Conservation (phyloP, 2,888 invertebrate genomes). For the Pristionchus maxplancki region DNA sequence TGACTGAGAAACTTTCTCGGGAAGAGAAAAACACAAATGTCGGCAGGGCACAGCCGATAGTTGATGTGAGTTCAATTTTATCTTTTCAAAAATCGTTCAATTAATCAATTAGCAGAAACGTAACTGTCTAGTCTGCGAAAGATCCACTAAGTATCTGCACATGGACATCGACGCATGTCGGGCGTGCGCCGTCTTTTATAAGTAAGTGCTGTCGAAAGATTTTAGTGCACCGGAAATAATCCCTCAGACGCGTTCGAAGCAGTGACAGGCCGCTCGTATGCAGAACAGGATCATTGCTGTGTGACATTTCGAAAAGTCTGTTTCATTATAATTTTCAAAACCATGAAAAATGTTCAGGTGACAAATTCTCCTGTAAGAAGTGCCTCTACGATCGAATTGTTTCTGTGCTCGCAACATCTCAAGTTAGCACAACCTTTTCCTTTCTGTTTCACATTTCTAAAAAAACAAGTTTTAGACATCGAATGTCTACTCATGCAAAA, state of each 20-base stretch:
- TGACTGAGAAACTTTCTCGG: too few relatives aligned
- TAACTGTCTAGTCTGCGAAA: background rate
- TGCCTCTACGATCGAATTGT: background rate
- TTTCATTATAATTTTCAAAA: too few relatives aligned
- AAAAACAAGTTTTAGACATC: too few relatives aligned
- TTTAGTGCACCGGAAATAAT: background rate
- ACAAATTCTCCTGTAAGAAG: background rate
- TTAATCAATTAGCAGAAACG: too few relatives aligned
- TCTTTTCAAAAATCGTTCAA: too few relatives aligned
- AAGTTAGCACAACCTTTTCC: background rate
- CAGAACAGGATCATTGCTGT: background rate
- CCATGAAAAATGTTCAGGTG: background rate
- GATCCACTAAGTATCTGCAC: background rate
- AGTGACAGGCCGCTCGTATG: background rate
- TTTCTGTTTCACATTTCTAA: too few relatives aligned
- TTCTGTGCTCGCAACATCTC: background rate
- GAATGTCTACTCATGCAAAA: too few relatives aligned
- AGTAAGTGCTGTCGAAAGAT: background rate
- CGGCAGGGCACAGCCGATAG: too few relatives aligned
- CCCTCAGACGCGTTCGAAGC: background rate
- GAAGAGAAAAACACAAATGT: too few relatives aligned
- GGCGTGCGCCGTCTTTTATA: background rate
- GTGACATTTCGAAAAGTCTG: background rate
- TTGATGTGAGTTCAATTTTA: too few relatives aligned
- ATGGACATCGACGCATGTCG: constrained; percentile 22